Conservation (phyloP, 2,888 invertebrate genomes). For the Cantharis flavilabris region DNA sequence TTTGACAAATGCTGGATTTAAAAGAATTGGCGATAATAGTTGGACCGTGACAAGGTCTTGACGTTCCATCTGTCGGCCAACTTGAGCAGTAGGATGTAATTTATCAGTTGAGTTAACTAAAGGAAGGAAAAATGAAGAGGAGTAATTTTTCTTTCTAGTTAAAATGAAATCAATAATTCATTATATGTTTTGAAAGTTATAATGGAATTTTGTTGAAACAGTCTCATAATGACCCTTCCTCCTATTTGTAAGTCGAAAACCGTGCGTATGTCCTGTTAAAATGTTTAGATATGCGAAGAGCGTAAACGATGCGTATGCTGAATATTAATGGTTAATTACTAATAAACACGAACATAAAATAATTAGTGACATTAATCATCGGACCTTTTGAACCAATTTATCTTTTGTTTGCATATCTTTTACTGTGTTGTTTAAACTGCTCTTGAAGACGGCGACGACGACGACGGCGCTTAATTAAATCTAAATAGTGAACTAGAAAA, state of each 20-base stretch:
- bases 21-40: no score
- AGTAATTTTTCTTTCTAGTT: neutral
- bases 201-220: neutral
- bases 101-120: neutral
- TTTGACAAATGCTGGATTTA: no score
- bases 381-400: slow-evolving; percentile 6
- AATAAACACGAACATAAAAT: slow-evolving; percentile 34
- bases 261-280: slow-evolving; percentile 25
- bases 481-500: neutral
- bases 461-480: neutral
- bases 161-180: neutral
- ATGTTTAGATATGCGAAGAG: slow-evolving; percentile 24
- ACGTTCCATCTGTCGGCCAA: neutral
- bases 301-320: slow-evolving; percentile 30
- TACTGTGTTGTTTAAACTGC: neutral
- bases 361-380: slow-evolving; percentile 33
- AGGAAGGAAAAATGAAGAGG: neutral
- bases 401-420: neutral
- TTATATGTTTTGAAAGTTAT: neutral
- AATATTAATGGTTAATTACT: slow-evolving; percentile 38
- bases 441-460: neutral
- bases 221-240: slow-evolving; percentile 10
- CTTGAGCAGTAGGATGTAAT: neutral
- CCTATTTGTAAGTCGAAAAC: slow-evolving; percentile 26
- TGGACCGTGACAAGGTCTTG: no score